Conservation (phyloP, 2,888 invertebrate species). For the Seladonia tumulorum region DNA sequence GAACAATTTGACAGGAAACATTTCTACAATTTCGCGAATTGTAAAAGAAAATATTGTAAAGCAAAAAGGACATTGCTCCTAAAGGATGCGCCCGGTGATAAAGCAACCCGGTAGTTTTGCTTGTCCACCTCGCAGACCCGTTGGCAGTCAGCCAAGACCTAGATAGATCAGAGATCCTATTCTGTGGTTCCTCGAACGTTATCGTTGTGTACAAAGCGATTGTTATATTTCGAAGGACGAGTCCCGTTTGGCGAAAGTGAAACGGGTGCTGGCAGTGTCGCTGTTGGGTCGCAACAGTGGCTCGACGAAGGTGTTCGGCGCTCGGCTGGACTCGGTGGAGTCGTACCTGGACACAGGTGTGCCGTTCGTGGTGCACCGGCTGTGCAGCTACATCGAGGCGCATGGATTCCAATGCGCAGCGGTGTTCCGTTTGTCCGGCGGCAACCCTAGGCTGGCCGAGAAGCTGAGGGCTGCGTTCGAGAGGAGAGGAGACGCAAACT, state of each 20-base stretch:
- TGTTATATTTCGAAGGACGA: conserved; percentile 75
- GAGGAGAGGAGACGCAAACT: conserved; percentile 85
- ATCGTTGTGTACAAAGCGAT: not conserved
- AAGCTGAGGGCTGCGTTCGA: conserved; percentile 85
- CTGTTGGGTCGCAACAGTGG: conserved; percentile 77
- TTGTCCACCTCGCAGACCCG: not conserved
- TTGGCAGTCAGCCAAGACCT: not conserved
- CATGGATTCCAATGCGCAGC: conserved; percentile 81
- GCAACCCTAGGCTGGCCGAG: conserved; percentile 85
- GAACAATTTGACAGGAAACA: not conserved
- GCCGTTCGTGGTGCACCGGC: conserved; percentile 83
- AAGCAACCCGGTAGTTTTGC: not conserved
- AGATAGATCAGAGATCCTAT: not conserved
- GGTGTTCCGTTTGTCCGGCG: conserved; percentile 85
- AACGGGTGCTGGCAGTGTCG: conserved; percentile 81
- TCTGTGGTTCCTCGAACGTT: not conserved
- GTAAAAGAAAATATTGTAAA: not conserved
- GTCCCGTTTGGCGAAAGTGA: conserved; percentile 82
- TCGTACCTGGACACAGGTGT: conserved; percentile 82
- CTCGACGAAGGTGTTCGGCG: conserved; percentile 79
- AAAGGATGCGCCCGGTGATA: not conserved
- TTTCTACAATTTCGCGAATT: too few species aligned
- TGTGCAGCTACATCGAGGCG: conserved; percentile 84
- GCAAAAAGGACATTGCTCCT: not conserved
- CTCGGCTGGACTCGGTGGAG: conserved; percentile 80